A percentile compares a stretch with the other conserved stretches of the same genome.
Evolutionary conservation across 2,113 vertebrate species (phyloP).

Genomic region (Proteles cristata): DNA sequence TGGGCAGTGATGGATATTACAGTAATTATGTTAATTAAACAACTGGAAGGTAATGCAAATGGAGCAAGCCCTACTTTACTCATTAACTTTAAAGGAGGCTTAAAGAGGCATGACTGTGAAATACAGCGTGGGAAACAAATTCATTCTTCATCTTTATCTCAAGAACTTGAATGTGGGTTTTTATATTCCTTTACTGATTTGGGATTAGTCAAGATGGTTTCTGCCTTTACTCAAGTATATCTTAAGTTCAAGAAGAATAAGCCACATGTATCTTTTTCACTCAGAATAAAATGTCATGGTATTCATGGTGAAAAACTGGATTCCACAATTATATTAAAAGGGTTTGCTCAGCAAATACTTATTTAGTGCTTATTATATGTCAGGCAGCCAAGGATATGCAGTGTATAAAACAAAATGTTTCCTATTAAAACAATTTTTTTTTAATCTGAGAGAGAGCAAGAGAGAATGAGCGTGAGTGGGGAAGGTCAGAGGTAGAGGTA

Average conservation of each 20-base stretch:
- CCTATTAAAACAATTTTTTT: background rate
- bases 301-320: background rate
- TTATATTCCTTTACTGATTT: slow-evolving; percentile 40
- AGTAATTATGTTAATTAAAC: slow-evolving; percentile 36
- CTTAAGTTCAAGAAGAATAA: background rate
- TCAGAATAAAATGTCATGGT: slow-evolving; percentile 35
- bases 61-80: background rate
- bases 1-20: background rate
- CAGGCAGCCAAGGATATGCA: background rate
- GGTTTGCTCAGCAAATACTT: background rate
- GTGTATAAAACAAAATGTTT: background rate
- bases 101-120: background rate
- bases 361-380: slow-evolving; percentile 14
- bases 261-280: background rate
- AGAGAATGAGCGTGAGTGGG: too few relatives aligned
- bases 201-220: background rate
- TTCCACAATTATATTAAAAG: background rate
- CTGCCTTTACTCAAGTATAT: background rate
- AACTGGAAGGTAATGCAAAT: background rate
- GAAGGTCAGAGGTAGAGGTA: too few relatives aligned
- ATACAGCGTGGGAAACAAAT: background rate
- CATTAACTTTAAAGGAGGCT: background rate
- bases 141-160: background rate
- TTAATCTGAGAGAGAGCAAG: too few relatives aligned
- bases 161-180: slow-evolving; percentile 14